Percentiles rank a stretch among this genome's conserved stretches.
phyloP scores from a whole-genome alignment of 1,140 invertebrate genomes.

The Sitophilus oryzae region DNA sequence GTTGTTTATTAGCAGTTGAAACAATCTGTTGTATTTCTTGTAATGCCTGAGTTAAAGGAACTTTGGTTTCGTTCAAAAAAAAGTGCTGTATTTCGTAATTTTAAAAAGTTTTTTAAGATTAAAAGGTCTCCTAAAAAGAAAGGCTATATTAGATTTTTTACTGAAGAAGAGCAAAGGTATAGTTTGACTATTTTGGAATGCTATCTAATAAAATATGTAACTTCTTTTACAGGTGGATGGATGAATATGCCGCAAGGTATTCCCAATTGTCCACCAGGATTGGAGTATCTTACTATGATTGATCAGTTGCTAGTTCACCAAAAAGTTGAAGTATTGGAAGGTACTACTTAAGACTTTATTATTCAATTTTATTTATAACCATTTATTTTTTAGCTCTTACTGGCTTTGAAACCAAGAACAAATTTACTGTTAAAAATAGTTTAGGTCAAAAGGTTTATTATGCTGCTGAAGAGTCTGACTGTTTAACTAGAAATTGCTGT shows the following conservation, averaged over 20 bases:
- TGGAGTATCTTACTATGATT: slow-evolving; percentile 89
- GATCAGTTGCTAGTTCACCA: slow-evolving; percentile 84
- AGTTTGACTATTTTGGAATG: slow-evolving; percentile 13
- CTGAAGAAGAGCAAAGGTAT: slow-evolving; percentile 40
- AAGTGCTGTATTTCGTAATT: slow-evolving; percentile 22
- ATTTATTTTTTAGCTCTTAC: slow-evolving; percentile 51
- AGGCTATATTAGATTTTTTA: slow-evolving; percentile 37
- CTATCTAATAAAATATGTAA: slow-evolving; percentile 1
- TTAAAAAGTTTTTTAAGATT: slow-evolving; percentile 32
- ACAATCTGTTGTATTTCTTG: too few relatives aligned
- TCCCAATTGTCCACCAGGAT: slow-evolving; percentile 78
- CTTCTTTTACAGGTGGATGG: slow-evolving; percentile 64
- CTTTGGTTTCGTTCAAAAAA: slow-evolving; percentile 21
- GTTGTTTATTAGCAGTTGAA: too few relatives aligned
- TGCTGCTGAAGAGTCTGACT: slow-evolving; percentile 78
- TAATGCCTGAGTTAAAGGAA: slow-evolving; percentile 26
- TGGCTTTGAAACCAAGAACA: slow-evolving; percentile 88
- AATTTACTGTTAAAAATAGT: slow-evolving; percentile 74
- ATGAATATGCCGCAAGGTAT: slow-evolving; percentile 68
- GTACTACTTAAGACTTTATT: slow-evolving; percentile 41
- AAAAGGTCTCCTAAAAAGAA: slow-evolving; percentile 37
- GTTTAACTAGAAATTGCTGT: slow-evolving; percentile 70
- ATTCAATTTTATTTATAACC: neutral
- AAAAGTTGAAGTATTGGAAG: slow-evolving; percentile 79
- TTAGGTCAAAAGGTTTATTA: slow-evolving; percentile 76